Conservation (phyloP, 2,113 vertebrate species). For the Aldabrachelys gigantea region DNA sequence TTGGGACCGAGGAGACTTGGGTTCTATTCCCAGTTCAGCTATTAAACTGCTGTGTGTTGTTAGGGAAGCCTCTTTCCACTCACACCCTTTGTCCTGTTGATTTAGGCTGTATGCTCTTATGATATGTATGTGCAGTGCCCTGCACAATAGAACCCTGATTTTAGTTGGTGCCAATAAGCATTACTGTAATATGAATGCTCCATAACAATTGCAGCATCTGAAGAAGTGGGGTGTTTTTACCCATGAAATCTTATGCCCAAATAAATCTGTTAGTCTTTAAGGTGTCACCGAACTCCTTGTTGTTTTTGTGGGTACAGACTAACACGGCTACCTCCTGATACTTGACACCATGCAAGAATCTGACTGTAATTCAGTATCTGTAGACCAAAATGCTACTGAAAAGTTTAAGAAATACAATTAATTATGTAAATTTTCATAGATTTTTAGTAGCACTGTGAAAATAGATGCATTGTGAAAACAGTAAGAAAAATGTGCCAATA, state of each 20-base stretch:
- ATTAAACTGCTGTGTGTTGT: background rate
- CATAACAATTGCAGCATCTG: background rate
- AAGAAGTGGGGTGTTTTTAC: background rate
- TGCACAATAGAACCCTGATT: background rate
- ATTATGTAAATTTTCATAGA: background rate
- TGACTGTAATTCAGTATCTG: background rate
- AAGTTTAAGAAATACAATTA: background rate
- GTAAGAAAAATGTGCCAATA: background rate
- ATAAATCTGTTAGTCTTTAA: too few relatives aligned
- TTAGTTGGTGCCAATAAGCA: background rate
- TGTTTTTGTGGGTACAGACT: too few relatives aligned
- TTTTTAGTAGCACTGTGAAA: background rate
- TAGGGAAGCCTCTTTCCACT: background rate
- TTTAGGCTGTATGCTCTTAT: background rate
- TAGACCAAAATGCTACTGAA: background rate
- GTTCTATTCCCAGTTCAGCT: background rate
- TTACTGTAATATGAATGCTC: background rate
- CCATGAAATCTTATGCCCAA: too few relatives aligned
- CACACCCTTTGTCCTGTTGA: background rate
- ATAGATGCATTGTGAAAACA: background rate
- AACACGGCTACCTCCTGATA: too few relatives aligned
- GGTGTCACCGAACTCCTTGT: too few relatives aligned
- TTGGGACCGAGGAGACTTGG: too few relatives aligned
- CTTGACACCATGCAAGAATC: background rate
- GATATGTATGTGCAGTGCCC: accelerated